Evolutionary conservation across 37 sponge, comb jelly and placozoan species (phyloP).

Genomic region (Hormiphora californensis): DNA sequence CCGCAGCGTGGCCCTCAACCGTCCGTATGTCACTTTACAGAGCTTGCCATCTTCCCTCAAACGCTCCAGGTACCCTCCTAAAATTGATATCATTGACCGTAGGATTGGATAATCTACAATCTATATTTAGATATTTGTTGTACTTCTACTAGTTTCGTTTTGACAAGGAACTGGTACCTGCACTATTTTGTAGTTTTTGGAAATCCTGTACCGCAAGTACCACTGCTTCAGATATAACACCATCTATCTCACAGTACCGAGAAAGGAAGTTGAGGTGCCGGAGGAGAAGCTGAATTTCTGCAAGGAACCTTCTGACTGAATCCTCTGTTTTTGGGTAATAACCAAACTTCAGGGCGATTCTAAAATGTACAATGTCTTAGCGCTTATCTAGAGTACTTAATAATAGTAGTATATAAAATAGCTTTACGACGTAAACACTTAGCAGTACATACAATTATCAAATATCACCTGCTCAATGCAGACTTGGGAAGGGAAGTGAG

Average conservation of each 20-base stretch:
- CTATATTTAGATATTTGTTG: too few relatives aligned
- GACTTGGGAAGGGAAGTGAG: slow-evolving; percentile 11
- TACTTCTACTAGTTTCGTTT: background rate
- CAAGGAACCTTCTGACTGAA: background rate
- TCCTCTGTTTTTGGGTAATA: slow-evolving; percentile 9
- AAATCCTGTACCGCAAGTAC: background rate
- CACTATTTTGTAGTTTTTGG: background rate
- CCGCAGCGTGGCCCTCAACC: too few relatives aligned
- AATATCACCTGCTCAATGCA: background rate
- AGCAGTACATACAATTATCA: too few relatives aligned
- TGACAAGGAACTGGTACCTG: background rate
- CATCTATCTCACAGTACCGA: background rate
- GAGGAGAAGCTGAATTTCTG: background rate
- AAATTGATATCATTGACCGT: too few relatives aligned
- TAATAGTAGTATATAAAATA: background rate
- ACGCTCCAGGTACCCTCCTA: too few relatives aligned
- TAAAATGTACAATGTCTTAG: background rate
- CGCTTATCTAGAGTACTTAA: background rate
- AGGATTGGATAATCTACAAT: too few relatives aligned
- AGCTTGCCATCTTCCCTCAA: too few relatives aligned
- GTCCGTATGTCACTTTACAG: too few relatives aligned
- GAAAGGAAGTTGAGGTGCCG: background rate
- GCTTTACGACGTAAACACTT: background rate
- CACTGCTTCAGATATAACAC: background rate
- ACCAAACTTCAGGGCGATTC: slow-evolving; percentile 34